Evolutionary conservation across 1,140 invertebrate genomes (phyloP), one percentile per base, ranked within the genome.

Genomic region (Drosophila mayri): DNA sequence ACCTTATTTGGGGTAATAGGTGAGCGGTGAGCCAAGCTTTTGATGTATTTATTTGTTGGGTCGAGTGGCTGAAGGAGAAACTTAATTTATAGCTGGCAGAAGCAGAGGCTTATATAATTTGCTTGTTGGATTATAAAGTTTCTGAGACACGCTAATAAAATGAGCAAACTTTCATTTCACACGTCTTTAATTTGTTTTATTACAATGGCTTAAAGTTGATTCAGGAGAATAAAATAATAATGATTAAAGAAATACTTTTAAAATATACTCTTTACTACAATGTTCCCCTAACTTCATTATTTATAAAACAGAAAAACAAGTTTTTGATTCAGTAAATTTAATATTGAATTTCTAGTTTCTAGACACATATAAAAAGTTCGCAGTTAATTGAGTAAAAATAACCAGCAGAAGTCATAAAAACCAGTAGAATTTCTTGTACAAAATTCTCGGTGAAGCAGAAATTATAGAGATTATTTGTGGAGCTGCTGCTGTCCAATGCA

Each of bases 391-490:
- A 40, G 54, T 67, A 38, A 49, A 49, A 55, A 67, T 43, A 60
- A 55, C 47, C 62, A 40, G n/a, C 6, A 41, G 14, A 57, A 70
- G 58, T 38, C 75, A 54, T 71, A 67, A 79, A 82, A 64, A 40
- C 37, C 52, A 49, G 32, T 38, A 11, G 25, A 41, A 18, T 40
- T 47, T 55, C 25, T 58, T 22, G 30, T 52, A 22, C 6, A 25
- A 57, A 68, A 47, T 30, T 58, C 64, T 47, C 60, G 16, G 11
- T 62, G 38, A 76, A 43, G 55, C 83, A 37, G 63, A 83, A 67
- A 70, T 79, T 60, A 83, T 65, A 64, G 52, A 80, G 63, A 83
- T 77, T 87, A 83, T 87, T 83, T 76, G 43, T 43, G 20, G 35
- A 47, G 20, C 35, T 76, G 66, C 72, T 65, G 66, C 41, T 30